These are phyloP conservation scores for Stomatorhinus walkeri DNA, from an alignment of 2,797 vertebrate species.

Conservation along the genomic window DNA sequence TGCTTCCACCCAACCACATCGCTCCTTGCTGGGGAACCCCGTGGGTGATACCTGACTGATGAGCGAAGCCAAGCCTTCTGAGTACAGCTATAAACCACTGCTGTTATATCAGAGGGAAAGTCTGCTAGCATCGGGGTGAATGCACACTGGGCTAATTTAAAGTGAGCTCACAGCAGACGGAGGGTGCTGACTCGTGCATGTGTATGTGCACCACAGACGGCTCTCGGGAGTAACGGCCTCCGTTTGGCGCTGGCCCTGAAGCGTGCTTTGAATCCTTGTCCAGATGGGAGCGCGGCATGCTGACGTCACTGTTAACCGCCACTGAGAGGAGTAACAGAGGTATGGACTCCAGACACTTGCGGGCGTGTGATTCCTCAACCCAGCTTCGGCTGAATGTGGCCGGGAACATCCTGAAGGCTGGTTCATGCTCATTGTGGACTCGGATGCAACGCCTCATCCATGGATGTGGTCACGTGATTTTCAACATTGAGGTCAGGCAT, in stretches of 20 bases:
- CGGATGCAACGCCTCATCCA: background rate
- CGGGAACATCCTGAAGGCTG: background rate
- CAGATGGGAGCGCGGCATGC: background rate
- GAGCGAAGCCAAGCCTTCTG: conserved; percentile 30
- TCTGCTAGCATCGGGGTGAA: conserved; percentile 18
- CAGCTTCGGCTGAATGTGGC: background rate
- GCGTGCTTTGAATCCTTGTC: background rate
- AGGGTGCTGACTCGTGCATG: background rate
- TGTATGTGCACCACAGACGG: background rate
- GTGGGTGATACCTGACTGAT: conserved; percentile 32
- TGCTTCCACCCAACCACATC: conserved; percentile 17
- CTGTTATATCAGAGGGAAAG: conserved; percentile 27
- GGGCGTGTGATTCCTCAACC: background rate
- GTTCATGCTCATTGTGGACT: background rate
- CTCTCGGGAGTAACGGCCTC: background rate
- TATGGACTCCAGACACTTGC: background rate
- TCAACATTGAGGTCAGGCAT: background rate
- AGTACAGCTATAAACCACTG: conserved; percentile 32
- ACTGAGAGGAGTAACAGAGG: background rate
- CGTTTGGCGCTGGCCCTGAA: background rate
- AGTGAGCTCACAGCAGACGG: conserved; percentile 18
- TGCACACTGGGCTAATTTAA: conserved; percentile 37
- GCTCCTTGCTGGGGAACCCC: conserved; percentile 12
- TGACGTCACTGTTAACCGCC: background rate
- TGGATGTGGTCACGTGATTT: background rate